Evolutionary conservation across 1,140 invertebrate species (phyloP), one percentile per base, ranked within the genome.

Genomic region (Eupeodes corollae): DNA sequence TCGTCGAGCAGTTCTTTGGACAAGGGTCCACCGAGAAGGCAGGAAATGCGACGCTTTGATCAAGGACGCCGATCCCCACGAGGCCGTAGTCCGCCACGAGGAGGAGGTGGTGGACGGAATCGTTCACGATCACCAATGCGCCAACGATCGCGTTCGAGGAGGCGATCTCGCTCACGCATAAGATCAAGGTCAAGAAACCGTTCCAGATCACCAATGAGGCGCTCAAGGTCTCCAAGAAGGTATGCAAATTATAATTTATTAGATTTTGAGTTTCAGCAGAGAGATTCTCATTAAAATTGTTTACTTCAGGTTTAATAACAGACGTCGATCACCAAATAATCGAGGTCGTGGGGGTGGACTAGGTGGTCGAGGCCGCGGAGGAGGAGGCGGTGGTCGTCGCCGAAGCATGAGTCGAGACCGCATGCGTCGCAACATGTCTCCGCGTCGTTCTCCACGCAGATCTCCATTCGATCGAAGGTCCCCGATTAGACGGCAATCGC

Each of bases 1-100:
- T 84, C 82, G 1, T 82, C 79, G 41, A 86, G 81, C 53, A 61
- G 26, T 33, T 67, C 65, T 53, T 71, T 53, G 70, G 63, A 67
- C 41, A 26, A 26, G 8, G 21, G 3, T 26, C 21, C 21, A 26
- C 21, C 55, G 46, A 39, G 49, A 33, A 32, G n/a, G 51, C 0
- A 26, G 21, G 59, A 59, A 14, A 52, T 54, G 19, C 44, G 61
- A 14, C 58, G 62, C 38, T 55, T 56, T 12, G 55, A 63, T 19
- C 34, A 31, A 21, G 46, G 53, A 0, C 44, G 51, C 2, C 49
- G 55, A 19, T 66, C 59, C 5, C 58, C 63, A 8, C 59, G 59
- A 6, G 57, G 57, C 10, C 58, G 63, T 37, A 66, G 63, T 41
- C 50, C 59, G 2, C 11, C 12, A 26, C 55, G 64, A 42, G 61